Evolutionary conservation across 2,797 vertebrate genomes (phyloP), one percentile per base, ranked within the genome.

Genomic region (Hydrolagus colliei): DNA sequence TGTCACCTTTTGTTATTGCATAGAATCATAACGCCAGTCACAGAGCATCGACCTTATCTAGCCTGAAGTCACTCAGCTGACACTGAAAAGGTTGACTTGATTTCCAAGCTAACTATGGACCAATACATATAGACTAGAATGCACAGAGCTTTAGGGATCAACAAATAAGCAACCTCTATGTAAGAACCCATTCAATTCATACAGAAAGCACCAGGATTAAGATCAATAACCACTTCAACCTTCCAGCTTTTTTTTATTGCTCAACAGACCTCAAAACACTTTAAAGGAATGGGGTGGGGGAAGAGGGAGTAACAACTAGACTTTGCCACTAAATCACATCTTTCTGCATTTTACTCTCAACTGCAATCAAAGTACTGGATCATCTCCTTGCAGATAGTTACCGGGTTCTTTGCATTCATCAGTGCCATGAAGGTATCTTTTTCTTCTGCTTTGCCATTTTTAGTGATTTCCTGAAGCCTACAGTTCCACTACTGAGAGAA

Each of bases 1-100:
- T 84, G 79, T 84, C 65, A 84, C 79, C 79, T 84, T 84, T 35
- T 52, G 79, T 84, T 84, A 84, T 84, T 84, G 65, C 65, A 84
- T 63, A 71, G 18, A 84, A 84, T 84, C 32, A 84, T 71, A 84
- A 84, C 16, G 18, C 16, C 63, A 52, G 65, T 71, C 65, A 84
- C 4, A 67, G 32, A 84, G 65, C 79, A 71, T 27, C 63, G 41
- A 71, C 79, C 32, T 84, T 84, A 71, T 52, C 79, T 13, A n/a
- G 63, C 79, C 79, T 84, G 63, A 71, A 84, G 79, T 41, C 79
- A 84, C 32, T 84, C 63, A 84, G 35, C 65, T 41, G 79, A 16
- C 65, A 71, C 65, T 71, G 79, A 84, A 84, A 52, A 84, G 62
- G 62, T 41, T 41, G 65, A 68, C 65, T 68, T 84, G 65, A 84